Evolutionary conservation across 2,888 invertebrate genomes (phyloP), one percentile per base, ranked within the genome.

Genomic region (Lagria hirta): DNA sequence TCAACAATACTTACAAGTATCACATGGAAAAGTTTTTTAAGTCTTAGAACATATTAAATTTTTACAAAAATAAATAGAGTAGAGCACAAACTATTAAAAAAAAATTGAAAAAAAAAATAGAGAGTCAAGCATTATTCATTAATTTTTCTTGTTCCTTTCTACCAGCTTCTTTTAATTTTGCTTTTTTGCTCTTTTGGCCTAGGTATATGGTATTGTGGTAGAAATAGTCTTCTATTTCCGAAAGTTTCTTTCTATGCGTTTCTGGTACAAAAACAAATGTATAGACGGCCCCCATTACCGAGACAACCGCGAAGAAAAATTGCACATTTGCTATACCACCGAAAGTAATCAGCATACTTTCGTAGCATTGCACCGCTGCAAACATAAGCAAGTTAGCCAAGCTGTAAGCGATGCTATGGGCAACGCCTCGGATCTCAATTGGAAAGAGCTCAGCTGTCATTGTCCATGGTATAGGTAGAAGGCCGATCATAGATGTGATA

Each of bases 371-470:
- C 1, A 81, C 72, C 0, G 79, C 74, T 1, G 71, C 67, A 55
- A 80, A 81, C 79, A 81, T 78, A 1, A 80, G 64, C 14, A 78
- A 51, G 55, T 80, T 79, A 1, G 78, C 80, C 51, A 76, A 69
- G 18, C 76, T 75, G 60, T 78, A 78, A 24, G 76, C 73, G 29
- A 80, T 70, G 4, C 79, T 78, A 52, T 80, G 80, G 0, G 79
- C 80, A 7, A 79, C 66, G 2, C 80, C 79, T 12, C 81, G 72
- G 24, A 81, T 80, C 49, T 80, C 78, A 2, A 77, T 71, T 1
- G 80, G 80, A 57, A 79, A 81, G 2, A 81, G 63, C 66, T 81
- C 81, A 0, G 80, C 80, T 1, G 79, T 80, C 79, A 81, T 79
- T n/a, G 80, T 80, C 81, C 81, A 81, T 1, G 81, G 81, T 12